phyloP scores from a whole-genome alignment of 2,888 invertebrate genomes.

The Epinotia bilunana region DNA sequence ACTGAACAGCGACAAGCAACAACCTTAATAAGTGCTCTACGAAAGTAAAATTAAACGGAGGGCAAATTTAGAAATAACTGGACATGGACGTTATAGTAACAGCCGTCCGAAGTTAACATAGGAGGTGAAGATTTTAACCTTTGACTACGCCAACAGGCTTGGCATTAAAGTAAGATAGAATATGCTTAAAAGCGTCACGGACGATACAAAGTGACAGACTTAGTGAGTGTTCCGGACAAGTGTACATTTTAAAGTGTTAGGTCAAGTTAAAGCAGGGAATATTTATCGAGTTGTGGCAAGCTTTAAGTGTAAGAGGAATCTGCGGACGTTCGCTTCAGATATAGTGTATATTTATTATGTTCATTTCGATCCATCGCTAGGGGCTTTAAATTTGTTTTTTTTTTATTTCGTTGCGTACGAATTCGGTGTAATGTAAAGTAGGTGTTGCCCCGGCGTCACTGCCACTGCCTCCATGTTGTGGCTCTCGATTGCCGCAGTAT shows the following conservation, averaged over 20 bases:
- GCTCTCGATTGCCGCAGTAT: background rate
- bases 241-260: constrained; percentile 52
- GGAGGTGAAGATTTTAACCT: constrained; percentile 12
- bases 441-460: constrained; percentile 7
- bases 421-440: constrained; percentile 11
- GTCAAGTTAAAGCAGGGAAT: constrained; percentile 58
- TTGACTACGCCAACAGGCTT: constrained; percentile 35
- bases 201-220: constrained; percentile 20
- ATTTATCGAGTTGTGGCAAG: constrained; percentile 60
- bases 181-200: constrained; percentile 18
- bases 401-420: background rate
- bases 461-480: constrained; percentile 9
- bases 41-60: constrained; percentile 2
- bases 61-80: background rate
- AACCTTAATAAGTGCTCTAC: background rate
- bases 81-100: constrained; percentile 3
- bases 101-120: constrained; percentile 14
- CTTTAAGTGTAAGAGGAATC: constrained; percentile 55
- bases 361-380: constrained; percentile 30
- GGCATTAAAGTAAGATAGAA: constrained; percentile 31
- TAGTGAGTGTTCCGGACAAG: constrained; percentile 47
- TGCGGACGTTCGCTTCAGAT: constrained; percentile 52
- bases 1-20: background rate
- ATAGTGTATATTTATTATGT: constrained; percentile 59
- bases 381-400: constrained; percentile 18